Evolutionary conservation across 2,888 invertebrate species (phyloP).

Genomic region (Cyaniris semiargus): DNA sequence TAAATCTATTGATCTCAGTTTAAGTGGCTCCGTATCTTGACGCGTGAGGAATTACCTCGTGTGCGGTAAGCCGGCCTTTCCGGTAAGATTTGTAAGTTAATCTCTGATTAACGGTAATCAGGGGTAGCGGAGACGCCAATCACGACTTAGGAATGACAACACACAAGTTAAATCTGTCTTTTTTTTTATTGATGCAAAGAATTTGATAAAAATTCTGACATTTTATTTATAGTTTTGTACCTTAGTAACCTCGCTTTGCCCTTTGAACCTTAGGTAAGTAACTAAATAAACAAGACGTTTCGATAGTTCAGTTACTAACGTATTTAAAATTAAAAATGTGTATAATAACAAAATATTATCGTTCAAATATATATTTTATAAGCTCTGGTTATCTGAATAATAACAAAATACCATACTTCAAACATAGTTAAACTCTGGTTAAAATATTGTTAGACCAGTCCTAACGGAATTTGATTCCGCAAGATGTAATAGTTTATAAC

Average conservation of each 20-base stretch:
- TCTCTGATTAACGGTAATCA: neutral
- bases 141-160: neutral
- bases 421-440: neutral
- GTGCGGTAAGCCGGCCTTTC: neutral
- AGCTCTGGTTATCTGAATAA: too few relatives aligned
- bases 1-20: neutral
- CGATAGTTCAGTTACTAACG: too few relatives aligned
- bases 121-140: neutral
- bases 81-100: neutral
- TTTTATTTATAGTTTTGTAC: too few relatives aligned
- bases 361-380: too few relatives aligned
- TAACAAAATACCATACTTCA: too few relatives aligned
- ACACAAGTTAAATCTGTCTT: neutral
- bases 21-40: neutral
- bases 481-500: conserved; percentile 14
- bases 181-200: too few relatives aligned
- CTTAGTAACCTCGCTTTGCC: too few relatives aligned
- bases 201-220: too few relatives aligned
- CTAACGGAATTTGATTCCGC: neutral
- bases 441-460: neutral
- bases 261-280: too few relatives aligned
- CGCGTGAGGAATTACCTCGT: neutral
- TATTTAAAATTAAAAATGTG: too few relatives aligned
- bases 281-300: too few relatives aligned
- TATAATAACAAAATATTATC: too few relatives aligned